Evolutionary conservation across 2,888 invertebrate species (phyloP).

Genomic region (Hesperia comma): DNA sequence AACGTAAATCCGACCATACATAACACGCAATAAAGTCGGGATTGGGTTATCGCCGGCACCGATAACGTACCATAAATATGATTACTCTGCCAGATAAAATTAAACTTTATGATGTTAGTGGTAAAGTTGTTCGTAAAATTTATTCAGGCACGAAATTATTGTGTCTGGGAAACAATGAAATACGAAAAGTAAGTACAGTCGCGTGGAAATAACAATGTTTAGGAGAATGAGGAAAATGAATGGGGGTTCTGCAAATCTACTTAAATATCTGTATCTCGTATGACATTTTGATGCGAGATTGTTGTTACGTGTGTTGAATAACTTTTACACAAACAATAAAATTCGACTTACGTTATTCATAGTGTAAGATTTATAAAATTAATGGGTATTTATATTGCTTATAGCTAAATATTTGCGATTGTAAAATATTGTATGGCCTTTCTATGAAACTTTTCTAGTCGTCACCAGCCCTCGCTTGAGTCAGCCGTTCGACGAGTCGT

Average conservation of each 20-base stretch:
- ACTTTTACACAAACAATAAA: background rate
- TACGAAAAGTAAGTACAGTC: constrained; percentile 34
- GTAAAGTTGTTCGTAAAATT: constrained; percentile 22
- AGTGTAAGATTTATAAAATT: background rate
- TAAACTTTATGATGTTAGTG: constrained; percentile 19
- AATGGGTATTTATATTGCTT: too few species aligned
- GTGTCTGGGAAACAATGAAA: constrained; percentile 35
- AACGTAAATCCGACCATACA: constrained; percentile 21
- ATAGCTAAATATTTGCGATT: too few species aligned
- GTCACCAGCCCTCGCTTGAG: too few species aligned
- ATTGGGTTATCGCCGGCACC: constrained; percentile 6
- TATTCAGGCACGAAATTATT: constrained; percentile 27
- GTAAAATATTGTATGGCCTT: too few species aligned
- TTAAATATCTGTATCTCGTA: constrained; percentile 20
- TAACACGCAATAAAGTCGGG: constrained; percentile 17
- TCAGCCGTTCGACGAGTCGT: too few species aligned
- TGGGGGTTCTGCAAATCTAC: constrained; percentile 23
- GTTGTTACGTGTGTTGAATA: background rate
- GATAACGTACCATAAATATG: constrained; percentile 33
- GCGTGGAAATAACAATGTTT: constrained; percentile 37
- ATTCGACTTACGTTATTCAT: background rate
- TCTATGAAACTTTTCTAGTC: too few species aligned
- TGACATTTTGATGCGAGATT: background rate
- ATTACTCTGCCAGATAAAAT: constrained; percentile 25
- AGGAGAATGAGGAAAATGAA: constrained; percentile 32